A percentile compares a stretch with the other conserved stretches of the same genome.
phyloP scores from a whole-genome alignment of 2,113 vertebrate genomes.

The Acanthochromis polyacanthus region DNA sequence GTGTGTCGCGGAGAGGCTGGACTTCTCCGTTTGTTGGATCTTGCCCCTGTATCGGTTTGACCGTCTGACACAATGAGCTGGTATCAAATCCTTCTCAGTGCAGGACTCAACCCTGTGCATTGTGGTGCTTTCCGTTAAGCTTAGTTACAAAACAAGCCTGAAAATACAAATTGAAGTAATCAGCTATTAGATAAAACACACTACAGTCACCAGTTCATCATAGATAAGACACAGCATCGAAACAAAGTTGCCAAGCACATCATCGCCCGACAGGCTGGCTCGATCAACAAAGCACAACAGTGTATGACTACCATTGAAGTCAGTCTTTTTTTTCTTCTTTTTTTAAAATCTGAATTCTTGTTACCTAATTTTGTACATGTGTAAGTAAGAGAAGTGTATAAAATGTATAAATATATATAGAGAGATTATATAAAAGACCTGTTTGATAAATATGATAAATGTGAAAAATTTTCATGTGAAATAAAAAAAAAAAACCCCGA shows the following conservation, averaged over 20 bases:
- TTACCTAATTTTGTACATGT: conserved; percentile 83
- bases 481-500: conserved; percentile 69
- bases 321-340: conserved; percentile 42
- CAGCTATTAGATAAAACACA: background rate
- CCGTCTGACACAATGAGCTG: conserved; percentile 50
- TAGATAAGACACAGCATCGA: conserved; percentile 59
- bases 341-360: conserved; percentile 51
- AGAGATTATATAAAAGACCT: conserved; percentile 79
- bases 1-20: conserved; percentile 66
- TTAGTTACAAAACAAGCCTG: conserved; percentile 17
- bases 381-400: conserved; percentile 80
- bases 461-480: conserved; percentile 83
- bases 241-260: conserved; percentile 65
- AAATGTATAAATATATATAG: conserved; percentile 67
- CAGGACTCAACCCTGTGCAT: conserved; percentile 39
- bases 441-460: conserved; percentile 85
- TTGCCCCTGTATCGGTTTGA: conserved; percentile 57
- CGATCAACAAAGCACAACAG: conserved; percentile 70
- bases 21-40: conserved; percentile 66
- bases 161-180: conserved; percentile 9
- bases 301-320: conserved; percentile 71
- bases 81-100: conserved; percentile 25
- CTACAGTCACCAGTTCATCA: conserved; percentile 14
- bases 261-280: conserved; percentile 63
- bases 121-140: conserved; percentile 32